Evolutionary conservation across 2,113 vertebrate genomes (phyloP).

Genomic region (Bubo bubo): DNA sequence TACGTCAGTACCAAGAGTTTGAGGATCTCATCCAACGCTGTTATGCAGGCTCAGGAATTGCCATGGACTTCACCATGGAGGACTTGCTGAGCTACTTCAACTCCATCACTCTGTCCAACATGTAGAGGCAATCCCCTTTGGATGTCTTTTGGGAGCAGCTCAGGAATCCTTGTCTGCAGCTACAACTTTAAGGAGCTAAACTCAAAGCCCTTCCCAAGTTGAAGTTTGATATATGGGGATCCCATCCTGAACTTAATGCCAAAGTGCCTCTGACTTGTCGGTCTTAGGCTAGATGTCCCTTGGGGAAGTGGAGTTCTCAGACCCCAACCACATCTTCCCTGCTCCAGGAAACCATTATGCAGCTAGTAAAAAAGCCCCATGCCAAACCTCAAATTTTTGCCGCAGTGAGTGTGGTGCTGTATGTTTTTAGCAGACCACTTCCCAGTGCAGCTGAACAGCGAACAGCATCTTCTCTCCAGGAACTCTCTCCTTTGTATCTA

Average conservation of each 20-base stretch:
- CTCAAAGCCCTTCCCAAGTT: neutral
- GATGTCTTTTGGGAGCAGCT: neutral
- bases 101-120: neutral
- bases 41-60: slow-evolving; percentile 22
- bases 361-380: neutral
- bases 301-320: neutral
- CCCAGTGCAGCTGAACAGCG: neutral
- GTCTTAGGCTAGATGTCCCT: neutral
- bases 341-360: neutral
- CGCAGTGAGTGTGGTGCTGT: fast-evolving
- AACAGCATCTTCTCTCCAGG: neutral
- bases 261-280: fast-evolving
- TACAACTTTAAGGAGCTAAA: neutral
- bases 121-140: neutral
- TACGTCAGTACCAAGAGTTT: slow-evolving; percentile 13
- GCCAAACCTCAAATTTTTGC: neutral
- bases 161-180: neutral
- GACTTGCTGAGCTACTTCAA: slow-evolving; percentile 60
- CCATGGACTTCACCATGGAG: slow-evolving; percentile 42
- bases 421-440: neutral
- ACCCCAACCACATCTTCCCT: neutral
- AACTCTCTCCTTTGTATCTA: neutral
- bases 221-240: neutral
- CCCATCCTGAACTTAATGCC: neutral
- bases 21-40: slow-evolving; percentile 44